Conservation (phyloP, 2,797 vertebrate genomes). For the Protonibea diacanthus region DNA sequence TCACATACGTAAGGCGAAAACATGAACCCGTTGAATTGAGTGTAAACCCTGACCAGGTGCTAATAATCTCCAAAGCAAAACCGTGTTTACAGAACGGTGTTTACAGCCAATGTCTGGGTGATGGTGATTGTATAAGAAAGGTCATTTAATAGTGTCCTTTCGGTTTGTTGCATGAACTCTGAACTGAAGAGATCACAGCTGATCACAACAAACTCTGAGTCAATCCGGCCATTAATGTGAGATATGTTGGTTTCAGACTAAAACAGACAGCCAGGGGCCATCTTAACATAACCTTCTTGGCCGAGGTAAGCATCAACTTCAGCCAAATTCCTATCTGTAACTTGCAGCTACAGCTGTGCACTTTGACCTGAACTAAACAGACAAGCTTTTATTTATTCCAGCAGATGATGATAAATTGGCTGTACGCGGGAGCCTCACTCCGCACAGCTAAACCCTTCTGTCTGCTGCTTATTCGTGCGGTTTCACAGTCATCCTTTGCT, state of each 20-base stretch:
- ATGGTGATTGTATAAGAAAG: constrained; percentile 40
- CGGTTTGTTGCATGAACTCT: constrained; percentile 51
- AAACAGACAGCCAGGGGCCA: constrained; percentile 53
- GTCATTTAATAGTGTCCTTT: constrained; percentile 65
- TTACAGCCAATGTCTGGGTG: constrained; percentile 35
- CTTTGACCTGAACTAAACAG: constrained; percentile 67
- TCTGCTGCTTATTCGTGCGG: constrained; percentile 60
- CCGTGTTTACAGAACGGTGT: constrained; percentile 9
- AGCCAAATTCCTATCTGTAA: constrained; percentile 54
- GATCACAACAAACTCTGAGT: constrained; percentile 25
- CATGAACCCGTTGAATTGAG: constrained; percentile 11
- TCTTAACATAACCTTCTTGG: constrained; percentile 50
- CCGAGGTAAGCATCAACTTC: constrained; percentile 48
- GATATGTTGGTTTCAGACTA: constrained; percentile 39
- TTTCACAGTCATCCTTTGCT: constrained; percentile 59
- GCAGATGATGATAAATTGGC: constrained; percentile 58
- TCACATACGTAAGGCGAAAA: neutral
- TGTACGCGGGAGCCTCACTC: constrained; percentile 41
- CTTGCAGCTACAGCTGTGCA: constrained; percentile 46
- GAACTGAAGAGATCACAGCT: constrained; percentile 33
- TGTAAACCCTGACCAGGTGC: neutral
- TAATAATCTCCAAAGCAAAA: neutral
- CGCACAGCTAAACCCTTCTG: constrained; percentile 40
- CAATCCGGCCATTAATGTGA: constrained; percentile 60
- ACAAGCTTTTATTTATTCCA: constrained; percentile 60